Conservation (phyloP, 2,888 invertebrate genomes). For the Drosophila parthenogenetica region DNA sequence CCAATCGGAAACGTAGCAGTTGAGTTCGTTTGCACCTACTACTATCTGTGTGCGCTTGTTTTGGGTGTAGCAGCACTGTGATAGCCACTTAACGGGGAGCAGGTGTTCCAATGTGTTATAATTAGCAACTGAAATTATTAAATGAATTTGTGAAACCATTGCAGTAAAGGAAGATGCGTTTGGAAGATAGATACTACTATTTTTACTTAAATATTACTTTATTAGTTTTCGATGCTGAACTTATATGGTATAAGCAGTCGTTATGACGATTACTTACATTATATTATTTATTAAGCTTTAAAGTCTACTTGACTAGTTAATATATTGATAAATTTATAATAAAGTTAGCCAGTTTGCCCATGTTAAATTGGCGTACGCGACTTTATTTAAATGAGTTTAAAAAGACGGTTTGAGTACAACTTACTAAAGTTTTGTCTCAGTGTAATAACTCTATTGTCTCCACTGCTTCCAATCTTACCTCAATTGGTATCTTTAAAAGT, state of each 20-base stretch:
- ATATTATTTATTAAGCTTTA: no score
- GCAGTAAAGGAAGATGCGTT: neutral
- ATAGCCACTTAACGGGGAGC: conserved; percentile 1
- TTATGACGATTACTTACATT: no score
- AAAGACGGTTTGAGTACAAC: no score
- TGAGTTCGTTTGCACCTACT: conserved; percentile 49
- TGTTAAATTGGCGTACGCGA: no score
- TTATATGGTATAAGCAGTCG: no score
- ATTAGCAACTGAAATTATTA: neutral
- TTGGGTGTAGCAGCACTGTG: conserved; percentile 14
- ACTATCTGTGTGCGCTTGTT: conserved; percentile 13
- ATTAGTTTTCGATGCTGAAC: neutral
- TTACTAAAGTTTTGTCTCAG: no score
- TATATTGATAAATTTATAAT: no score
- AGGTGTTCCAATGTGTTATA: conserved; percentile 4
- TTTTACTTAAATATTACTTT: neutral
- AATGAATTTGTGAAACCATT: neutral
- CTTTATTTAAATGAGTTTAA: no score
- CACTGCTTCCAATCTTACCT: neutral
- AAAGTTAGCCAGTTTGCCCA: no score
- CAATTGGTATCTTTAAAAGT: neutral
- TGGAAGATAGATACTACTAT: neutral
- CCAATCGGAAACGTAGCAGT: conserved; percentile 20
- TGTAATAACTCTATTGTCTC: neutral
- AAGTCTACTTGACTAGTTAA: no score